Conservation (phyloP, 1,140 invertebrate genomes). For the Drosophila ananassae region DNA sequence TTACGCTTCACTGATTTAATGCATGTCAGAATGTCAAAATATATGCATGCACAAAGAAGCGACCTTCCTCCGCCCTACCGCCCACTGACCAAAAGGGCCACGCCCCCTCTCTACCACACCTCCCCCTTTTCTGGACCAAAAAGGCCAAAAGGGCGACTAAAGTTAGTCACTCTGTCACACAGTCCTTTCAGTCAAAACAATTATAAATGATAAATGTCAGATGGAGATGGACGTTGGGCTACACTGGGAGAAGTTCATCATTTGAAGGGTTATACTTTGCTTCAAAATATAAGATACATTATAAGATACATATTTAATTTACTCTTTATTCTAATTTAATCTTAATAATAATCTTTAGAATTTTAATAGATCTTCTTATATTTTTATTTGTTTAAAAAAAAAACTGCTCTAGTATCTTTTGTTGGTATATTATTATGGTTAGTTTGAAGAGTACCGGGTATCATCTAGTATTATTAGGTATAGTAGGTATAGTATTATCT, state of each 20-base stretch:
- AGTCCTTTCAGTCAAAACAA: slow-evolving; percentile 64
- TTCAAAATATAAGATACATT: too few relatives aligned
- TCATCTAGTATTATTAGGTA: too few relatives aligned
- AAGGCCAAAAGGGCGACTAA: neutral
- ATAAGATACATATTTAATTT: too few relatives aligned
- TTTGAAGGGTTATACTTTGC: neutral
- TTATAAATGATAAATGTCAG: slow-evolving; percentile 79
- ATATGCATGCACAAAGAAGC: slow-evolving; percentile 71
- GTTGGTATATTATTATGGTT: too few relatives aligned
- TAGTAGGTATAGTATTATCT: too few relatives aligned
- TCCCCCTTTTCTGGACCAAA: neutral
- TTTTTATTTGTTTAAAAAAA: neutral
- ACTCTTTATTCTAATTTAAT: too few relatives aligned
- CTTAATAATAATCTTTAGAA: too few relatives aligned
- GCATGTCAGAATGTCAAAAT: slow-evolving; percentile 81
- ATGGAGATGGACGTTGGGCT: slow-evolving; percentile 10
- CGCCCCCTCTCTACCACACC: neutral
- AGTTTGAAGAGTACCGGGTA: neutral
- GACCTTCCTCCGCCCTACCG: slow-evolving; percentile 12
- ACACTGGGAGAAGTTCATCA: neutral
- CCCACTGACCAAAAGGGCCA: neutral
- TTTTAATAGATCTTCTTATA: too few relatives aligned
- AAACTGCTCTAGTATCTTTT: neutral
- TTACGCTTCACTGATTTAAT: slow-evolving; percentile 78
- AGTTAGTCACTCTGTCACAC: slow-evolving; percentile 3